Evolutionary conservation across 2,113 vertebrate species (phyloP).

Genomic region (Pionites leucogaster): DNA sequence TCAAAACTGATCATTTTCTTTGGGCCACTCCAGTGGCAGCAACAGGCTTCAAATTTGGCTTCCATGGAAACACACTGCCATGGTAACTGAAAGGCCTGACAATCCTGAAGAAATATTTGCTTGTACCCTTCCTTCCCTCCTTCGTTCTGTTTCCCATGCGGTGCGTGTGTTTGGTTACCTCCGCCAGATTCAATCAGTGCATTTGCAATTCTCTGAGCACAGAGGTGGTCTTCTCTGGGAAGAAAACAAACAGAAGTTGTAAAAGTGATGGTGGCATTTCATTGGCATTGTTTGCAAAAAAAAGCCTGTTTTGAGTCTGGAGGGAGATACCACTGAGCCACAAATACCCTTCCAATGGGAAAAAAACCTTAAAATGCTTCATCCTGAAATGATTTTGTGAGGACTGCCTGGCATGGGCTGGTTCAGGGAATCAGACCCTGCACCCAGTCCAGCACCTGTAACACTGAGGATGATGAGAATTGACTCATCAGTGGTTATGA

Average conservation of each 20-base stretch:
- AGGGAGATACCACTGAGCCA: not conserved
- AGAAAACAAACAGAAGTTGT: not conserved
- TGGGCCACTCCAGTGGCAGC: constrained; percentile 23
- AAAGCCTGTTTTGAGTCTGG: not conserved
- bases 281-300: not conserved
- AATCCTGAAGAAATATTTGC: constrained; percentile 3
- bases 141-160: not conserved
- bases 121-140: not conserved
- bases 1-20: constrained; percentile 46
- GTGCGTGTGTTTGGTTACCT: not conserved
- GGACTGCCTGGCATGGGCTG: not conserved
- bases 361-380: not conserved
- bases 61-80: constrained; percentile 73
- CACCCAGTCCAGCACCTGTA: not conserved
- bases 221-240: not conserved
- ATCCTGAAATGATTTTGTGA: not conserved
- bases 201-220: not conserved
- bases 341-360: not conserved
- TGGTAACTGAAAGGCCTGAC: constrained; percentile 64
- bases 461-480: not conserved
- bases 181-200: not conserved
- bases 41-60: constrained; percentile 65
- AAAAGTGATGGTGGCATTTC: not conserved
- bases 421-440: not conserved
- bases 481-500: not conserved